Conservation (phyloP, 2,113 vertebrate species). For the Thomomys bottae region DNA sequence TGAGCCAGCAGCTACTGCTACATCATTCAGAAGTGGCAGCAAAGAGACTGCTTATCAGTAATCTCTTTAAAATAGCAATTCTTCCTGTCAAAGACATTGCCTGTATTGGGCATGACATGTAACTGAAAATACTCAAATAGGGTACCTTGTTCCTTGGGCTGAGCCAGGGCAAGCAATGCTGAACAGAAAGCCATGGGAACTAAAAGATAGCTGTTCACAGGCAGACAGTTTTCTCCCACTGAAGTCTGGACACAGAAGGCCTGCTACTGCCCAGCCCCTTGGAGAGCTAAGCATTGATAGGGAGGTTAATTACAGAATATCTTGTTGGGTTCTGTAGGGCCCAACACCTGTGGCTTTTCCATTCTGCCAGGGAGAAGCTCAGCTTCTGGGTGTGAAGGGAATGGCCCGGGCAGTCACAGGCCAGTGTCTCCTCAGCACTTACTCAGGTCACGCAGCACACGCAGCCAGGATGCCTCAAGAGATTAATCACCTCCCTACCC, state of each 20-base stretch:
- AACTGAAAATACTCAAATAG: not conserved
- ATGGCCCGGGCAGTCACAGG: not conserved
- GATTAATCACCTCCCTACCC: constrained; percentile 25
- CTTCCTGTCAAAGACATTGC: not conserved
- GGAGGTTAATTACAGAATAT: not conserved
- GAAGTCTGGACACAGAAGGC: not conserved
- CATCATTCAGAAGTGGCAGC: not conserved
- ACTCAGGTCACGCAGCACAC: constrained; percentile 62
- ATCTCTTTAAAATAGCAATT: not conserved
- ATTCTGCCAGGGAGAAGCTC: constrained; percentile 15
- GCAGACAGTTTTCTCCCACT: not conserved
- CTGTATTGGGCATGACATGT: not conserved
- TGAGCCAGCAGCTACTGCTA: not conserved
- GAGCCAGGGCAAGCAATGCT: not conserved
- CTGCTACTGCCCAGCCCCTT: not conserved
- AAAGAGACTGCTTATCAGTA: not conserved
- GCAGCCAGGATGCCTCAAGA: not conserved
- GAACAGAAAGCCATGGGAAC: not conserved
- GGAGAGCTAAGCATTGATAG: not conserved
- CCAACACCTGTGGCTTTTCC: not conserved
- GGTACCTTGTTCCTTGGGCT: not conserved
- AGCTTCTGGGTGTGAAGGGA: not conserved
- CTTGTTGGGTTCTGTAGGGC: not conserved
- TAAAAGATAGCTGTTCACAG: not conserved
- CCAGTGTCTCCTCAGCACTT: not conserved